A percentile compares a stretch with the other conserved stretches of the same genome.
These are phyloP conservation scores for Lepidotrigona ventralis DNA, from an alignment of 1,140 invertebrate genomes.

Conservation along the genomic window DNA sequence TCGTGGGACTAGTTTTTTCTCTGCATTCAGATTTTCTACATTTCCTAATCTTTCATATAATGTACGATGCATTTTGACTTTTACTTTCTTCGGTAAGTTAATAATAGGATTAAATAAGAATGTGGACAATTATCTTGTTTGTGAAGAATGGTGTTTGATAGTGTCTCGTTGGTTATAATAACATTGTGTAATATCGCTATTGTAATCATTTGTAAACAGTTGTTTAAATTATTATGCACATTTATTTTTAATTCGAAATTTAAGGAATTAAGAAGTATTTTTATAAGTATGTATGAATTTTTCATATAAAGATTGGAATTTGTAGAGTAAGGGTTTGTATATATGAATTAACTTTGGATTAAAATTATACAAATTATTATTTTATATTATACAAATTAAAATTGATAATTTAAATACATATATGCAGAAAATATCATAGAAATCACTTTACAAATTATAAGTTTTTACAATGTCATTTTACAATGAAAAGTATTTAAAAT, in stretches of 20 bases:
- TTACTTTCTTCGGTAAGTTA: background rate
- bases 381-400: too few species aligned
- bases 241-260: background rate
- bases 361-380: too few species aligned
- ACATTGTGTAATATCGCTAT: background rate
- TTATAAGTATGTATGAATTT: background rate
- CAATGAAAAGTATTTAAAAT: background rate
- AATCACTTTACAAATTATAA: too few species aligned
- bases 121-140: constrained; percentile 5
- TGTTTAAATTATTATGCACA: background rate
- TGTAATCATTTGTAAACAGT: background rate
- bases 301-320: background rate
- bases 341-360: background rate
- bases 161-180: background rate
- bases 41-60: background rate
- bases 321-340: background rate
- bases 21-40: background rate
- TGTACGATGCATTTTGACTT: background rate
- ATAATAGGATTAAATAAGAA: background rate
- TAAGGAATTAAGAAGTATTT: background rate
- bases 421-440: too few species aligned
- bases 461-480: too few species aligned
- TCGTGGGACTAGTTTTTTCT: background rate
- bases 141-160: background rate
- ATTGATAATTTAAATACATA: too few species aligned